Evolutionary conservation across 2,113 vertebrate species (phyloP), one percentile per base, ranked within the genome.

Genomic region (Pycnonotus jocosus): DNA sequence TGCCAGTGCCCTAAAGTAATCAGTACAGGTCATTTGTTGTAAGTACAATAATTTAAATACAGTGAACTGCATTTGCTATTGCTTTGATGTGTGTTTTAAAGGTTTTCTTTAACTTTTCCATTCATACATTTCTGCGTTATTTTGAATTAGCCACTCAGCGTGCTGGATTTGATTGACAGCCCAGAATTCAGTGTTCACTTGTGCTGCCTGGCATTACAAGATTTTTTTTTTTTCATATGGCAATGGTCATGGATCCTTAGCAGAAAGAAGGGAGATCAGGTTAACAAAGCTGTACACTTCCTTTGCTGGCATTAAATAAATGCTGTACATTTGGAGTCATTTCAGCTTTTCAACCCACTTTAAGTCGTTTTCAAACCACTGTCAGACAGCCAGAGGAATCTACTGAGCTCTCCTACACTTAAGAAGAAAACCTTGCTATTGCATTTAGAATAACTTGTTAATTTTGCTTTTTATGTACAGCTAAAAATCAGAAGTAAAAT

Each of bases 291-390:
- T 76, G 35, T 71, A 68, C 16, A 11, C 69, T 89, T 92, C 78
- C 73, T 92, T 89, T 84, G 69, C 84, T 81, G 84, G 56, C 84
- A 81, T 85, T 81, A 81, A 87, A 74, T 71, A 89, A 92, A 81
- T 84, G 40, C 78, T 93, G 58, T 47, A 78, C 40, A 3, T 90
- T 94, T 78, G 3, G 10, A 86, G n/a, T 57, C 0, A 77, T 77
- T 92, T 95, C 64, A 93, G 47, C 83, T 60, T 18, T 86, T 78
- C 80, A 88, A 35, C 53, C 25, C 20, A 45, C 62, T 91, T 66
- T 70, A 86, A 81, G 47, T 65, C 3, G 53, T 72, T 91, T 87
- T 85, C 78, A 89, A 68, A 62, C 20, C 15, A 24, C 54, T 3
- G 4, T 57, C 37, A 28, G 60, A 14, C 64, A 89, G 56, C 28